phyloP scores from a whole-genome alignment of 2,113 vertebrate genomes.

The Pandion haliaetus region DNA sequence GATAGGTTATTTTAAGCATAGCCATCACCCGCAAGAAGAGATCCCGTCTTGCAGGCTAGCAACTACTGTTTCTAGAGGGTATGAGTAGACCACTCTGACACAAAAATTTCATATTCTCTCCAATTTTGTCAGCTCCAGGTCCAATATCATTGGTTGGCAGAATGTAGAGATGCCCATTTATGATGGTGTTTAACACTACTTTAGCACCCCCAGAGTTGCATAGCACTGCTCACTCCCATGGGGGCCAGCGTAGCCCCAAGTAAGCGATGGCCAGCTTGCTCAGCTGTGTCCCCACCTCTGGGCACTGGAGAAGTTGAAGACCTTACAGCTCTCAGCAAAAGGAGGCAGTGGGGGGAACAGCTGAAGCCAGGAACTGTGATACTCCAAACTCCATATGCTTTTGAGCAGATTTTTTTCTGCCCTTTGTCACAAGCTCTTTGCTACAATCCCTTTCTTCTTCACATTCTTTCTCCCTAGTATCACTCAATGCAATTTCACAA shows the following conservation, averaged over 20 bases:
- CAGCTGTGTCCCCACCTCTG: not conserved
- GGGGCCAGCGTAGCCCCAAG: accelerated
- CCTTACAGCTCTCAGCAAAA: not conserved
- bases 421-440: not conserved
- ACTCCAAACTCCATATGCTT: not conserved
- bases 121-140: not conserved
- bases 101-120: not conserved
- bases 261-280: not conserved
- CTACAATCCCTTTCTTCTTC: not conserved
- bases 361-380: not conserved
- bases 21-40: not conserved
- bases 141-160: not conserved
- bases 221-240: not conserved
- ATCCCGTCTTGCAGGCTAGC: not conserved
- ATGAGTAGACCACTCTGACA: not conserved
- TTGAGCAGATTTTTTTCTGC: not conserved
- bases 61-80: not conserved
- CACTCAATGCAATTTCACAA: not conserved
- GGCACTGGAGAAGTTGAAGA: not conserved
- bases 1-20: not conserved
- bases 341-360: not conserved
- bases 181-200: not conserved
- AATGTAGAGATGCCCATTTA: not conserved
- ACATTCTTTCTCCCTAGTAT: not conserved
- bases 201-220: accelerated